phyloP scores from a whole-genome alignment of 1,140 invertebrate species.

The Heterodera schachtii region DNA sequence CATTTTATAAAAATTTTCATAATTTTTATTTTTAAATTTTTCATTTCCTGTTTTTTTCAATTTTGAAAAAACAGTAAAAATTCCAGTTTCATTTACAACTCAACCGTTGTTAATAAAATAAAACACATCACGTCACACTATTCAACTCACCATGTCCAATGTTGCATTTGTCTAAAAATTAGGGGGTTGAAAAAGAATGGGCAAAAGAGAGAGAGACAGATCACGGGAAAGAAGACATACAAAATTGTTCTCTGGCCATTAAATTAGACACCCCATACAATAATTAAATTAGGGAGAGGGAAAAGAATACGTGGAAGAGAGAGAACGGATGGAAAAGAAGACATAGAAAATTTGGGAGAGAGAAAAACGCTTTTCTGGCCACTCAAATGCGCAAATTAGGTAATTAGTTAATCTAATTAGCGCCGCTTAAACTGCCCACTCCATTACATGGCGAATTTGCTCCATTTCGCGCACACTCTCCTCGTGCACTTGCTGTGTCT shows the following conservation, averaged over 20 bases:
- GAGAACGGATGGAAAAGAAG: neutral
- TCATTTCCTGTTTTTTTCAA: neutral
- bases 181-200: neutral
- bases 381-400: neutral
- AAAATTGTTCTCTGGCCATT: neutral
- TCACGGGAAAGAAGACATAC: neutral
- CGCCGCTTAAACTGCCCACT: neutral
- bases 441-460: conserved; percentile 44
- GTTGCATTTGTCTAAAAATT: conserved; percentile 43
- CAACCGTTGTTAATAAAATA: neutral
- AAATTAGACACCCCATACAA: no score
- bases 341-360: neutral
- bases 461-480: conserved; percentile 43
- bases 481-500: conserved; percentile 27
- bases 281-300: no score
- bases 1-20: neutral
- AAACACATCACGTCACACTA: neutral
- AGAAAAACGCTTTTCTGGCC: no score
- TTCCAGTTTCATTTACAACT: neutral
- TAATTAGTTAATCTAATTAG: conserved; percentile 9
- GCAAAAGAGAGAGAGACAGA: neutral
- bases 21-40: neutral
- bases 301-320: neutral
- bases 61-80: neutral
- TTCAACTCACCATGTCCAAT: conserved; percentile 32